Evolutionary conservation across 2,888 invertebrate species (phyloP).

Genomic region (Priapulus caudatus): DNA sequence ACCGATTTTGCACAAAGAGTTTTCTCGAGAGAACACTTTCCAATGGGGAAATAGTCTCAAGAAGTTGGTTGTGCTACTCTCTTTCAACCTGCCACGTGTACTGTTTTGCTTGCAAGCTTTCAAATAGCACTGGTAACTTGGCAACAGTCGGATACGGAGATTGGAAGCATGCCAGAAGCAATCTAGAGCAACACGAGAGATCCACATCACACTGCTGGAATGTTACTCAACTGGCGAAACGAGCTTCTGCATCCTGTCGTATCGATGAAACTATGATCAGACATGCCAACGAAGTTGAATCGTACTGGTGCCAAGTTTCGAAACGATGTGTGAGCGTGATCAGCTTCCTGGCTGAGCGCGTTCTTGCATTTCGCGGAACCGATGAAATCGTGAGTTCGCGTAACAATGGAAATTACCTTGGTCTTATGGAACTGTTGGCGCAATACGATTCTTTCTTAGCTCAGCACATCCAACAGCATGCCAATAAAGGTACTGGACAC

Average conservation of each 20-base stretch:
- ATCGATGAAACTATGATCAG: too few species aligned
- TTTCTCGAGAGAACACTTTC: too few species aligned
- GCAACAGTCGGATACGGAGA: background rate
- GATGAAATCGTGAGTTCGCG: conserved; percentile 24
- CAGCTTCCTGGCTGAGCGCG: conserved; percentile 23
- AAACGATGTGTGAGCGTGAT: conserved; percentile 24
- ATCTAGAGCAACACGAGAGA: background rate
- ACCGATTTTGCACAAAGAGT: too few species aligned
- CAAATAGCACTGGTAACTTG: too few species aligned
- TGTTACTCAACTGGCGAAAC: too few species aligned
- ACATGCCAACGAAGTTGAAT: conserved; percentile 5
- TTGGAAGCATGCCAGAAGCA: background rate
- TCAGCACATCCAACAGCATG: conserved; percentile 25
- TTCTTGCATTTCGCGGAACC: conserved; percentile 26
- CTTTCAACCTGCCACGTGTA: too few species aligned
- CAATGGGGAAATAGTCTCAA: too few species aligned
- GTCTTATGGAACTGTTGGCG: conserved; percentile 25
- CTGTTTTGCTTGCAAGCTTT: too few species aligned
- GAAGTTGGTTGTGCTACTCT: too few species aligned
- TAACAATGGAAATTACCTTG: conserved; percentile 28
- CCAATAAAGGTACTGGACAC: conserved; percentile 26
- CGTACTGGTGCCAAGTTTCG: conserved; percentile 26
- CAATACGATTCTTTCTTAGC: conserved; percentile 29
- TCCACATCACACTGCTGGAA: too few species aligned
- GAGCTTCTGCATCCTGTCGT: too few species aligned